Evolutionary conservation across 2,888 invertebrate species (phyloP).

Genomic region (Phyllotreta cruciferae): DNA sequence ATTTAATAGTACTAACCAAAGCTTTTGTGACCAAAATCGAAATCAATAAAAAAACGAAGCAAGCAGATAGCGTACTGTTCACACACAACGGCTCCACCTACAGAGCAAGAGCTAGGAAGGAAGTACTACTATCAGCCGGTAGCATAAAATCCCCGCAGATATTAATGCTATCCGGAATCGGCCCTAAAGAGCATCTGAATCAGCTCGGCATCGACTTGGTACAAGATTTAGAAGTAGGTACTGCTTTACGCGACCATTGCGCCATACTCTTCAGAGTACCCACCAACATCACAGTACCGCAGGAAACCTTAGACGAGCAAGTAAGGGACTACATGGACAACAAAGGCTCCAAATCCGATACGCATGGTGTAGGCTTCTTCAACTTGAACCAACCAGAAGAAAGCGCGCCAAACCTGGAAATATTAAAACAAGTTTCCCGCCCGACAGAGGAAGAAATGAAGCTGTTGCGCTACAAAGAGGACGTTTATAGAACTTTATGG

Average conservation of each 20-base stretch:
- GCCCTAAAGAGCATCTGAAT: conserved; percentile 67
- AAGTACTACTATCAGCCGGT: conserved; percentile 80
- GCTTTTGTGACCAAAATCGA: conserved; percentile 70
- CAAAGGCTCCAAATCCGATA: conserved; percentile 2
- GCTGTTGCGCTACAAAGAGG: conserved; percentile 37
- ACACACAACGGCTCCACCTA: conserved; percentile 65
- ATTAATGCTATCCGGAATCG: conserved; percentile 82
- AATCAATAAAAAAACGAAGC: conserved; percentile 67
- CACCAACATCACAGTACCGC: conserved; percentile 66
- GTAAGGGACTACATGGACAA: conserved; percentile 60
- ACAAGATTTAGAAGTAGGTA: conserved; percentile 75
- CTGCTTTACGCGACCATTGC: conserved; percentile 79
- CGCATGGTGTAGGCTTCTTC: conserved; percentile 19
- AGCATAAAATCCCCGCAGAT: conserved; percentile 82
- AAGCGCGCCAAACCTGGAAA: conserved; percentile 17
- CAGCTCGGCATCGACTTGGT: conserved; percentile 67
- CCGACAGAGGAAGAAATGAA: conserved; percentile 10
- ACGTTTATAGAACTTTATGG: conserved; percentile 55
- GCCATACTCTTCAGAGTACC: conserved; percentile 59
- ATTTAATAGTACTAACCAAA: conserved; percentile 73
- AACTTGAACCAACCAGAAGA: neutral
- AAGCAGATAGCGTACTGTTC: conserved; percentile 72
- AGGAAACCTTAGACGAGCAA: conserved; percentile 58
- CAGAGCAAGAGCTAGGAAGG: conserved; percentile 67
- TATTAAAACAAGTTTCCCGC: neutral